Base-by-base conservation (phyloP, 2,113 vertebrate species). In the Rhinolophus ferrumequinum region DNA sequence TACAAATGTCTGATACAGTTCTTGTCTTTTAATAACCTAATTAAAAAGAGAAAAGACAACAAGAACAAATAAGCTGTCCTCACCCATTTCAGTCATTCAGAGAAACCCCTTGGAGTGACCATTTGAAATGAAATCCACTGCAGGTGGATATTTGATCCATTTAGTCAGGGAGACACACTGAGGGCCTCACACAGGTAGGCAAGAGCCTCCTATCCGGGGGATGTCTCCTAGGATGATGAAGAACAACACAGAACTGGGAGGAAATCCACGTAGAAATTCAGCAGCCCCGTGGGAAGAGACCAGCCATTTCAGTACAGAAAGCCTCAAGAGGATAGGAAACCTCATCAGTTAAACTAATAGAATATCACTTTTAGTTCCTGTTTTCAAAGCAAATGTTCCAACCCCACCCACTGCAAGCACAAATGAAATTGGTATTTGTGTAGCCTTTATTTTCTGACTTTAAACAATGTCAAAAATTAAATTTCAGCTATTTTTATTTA, bases 1-100 rank as follows among this genome's bases (percentile, higher is more conserved):
- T 33, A 80, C 21, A 93, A 90, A 92, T 85, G 88, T 9, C 72
- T 94, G 66, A 62, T 56, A 60, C 9, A 28, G 92, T 82, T 96
- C 14, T 26, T 0, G 92, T 8, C 28, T 26, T 84, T 96, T 88
- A 94, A 95, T 96, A 88, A 52, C 6, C 26, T 86, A 84, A 70
- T 93, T 94, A 56, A 81, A 72, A 88, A 56, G 38, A 33, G 44
- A 93, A 69, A 62, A 58, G 11, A 11, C 69, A 93, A 60, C 24
- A 62, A 56, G 47, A 81, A 64, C 50, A 96, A 92, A 92, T 54
- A n/a, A 82, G 11, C 38, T 26, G 44, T 70, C 28, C 0, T 77
- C 6, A 60, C 24, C 83, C 11, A 47, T 92, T 90, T 92, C 22
- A 8, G 14, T 58, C 50, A 73, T 83, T 64, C 66, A 28, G 64